These are phyloP conservation scores for Brachylomia viminalis DNA, from an alignment of 2,888 invertebrate genomes.

Conservation along the genomic window DNA sequence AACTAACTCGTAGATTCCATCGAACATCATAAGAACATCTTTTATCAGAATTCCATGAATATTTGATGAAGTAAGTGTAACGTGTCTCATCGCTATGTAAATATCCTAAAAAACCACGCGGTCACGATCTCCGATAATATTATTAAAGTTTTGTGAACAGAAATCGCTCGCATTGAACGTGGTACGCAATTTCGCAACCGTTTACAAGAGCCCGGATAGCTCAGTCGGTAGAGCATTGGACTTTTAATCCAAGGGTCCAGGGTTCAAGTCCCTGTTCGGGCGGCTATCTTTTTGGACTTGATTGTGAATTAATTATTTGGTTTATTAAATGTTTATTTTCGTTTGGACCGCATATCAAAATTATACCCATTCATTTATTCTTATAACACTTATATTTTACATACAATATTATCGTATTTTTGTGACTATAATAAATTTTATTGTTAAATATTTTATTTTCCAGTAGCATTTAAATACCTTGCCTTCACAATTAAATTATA, in stretches of 20 bases:
- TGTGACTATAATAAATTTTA: not conserved
- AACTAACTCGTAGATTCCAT: not conserved
- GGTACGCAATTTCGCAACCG: conserved; percentile 58
- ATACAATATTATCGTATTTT: not conserved
- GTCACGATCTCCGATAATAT: conserved; percentile 12
- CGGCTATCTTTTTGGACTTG: conserved; percentile 71
- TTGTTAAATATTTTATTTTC: not conserved
- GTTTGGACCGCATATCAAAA: not conserved
- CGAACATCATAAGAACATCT: not conserved
- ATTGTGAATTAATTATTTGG: not conserved
- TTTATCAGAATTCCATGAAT: not conserved
- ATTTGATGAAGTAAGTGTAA: conserved; percentile 8
- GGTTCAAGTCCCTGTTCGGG: conserved; percentile 91
- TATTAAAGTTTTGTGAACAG: not conserved
- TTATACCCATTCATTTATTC: not conserved
- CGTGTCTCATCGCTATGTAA: conserved; percentile 5
- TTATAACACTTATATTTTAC: not conserved
- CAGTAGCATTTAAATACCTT: not conserved
- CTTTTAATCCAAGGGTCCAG: conserved; percentile 91
- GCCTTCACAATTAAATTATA: not conserved
- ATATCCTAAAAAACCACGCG: conserved; percentile 5
- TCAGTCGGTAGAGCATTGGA: conserved; percentile 91
- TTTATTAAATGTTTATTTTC: not conserved
- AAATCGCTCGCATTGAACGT: not conserved
- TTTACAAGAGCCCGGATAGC: conserved; percentile 86